Base-by-base conservation (phyloP, 2,113 vertebrate species). In the Mola mola region DNA sequence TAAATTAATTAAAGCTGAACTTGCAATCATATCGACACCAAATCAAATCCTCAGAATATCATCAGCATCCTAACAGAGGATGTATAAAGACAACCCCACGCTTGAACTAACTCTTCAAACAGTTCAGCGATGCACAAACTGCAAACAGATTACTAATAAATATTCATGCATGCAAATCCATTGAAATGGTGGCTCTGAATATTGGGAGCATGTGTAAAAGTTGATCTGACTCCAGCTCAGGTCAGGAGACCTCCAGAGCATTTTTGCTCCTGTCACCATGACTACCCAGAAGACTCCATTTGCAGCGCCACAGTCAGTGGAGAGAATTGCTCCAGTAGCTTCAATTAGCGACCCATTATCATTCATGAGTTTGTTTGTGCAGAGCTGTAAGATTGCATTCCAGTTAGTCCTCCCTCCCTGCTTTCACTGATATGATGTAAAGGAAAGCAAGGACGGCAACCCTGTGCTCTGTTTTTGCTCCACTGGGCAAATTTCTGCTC, bases 351-450 rank as follows among this genome's bases (percentile, higher is more conserved):
- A 34, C 17, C 57, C 38, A 81, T 89, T 89, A 88, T 85, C 86
- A 88, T 87, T 83, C 87, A 88, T 81, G 87, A 82, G 79, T 83
- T 84, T 86, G 83, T 84, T 81, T 88, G 74, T 82, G 78, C 80
- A 70, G 63, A 69, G 81, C 80, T 68, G 79, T 60, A 43, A 75
- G 81, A 84, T 61, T 80, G 73, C 70, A 82, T 77, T 81, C 49
- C 52, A 63, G 79, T 82, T 79, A 68, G 72, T 49, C 42, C 66
- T 53, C 51, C 58, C 63, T 49, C 37, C 48, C n/a, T n/a, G 42
- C 56, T 17, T 50, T 58, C 19, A 60, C 80, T 75, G 76, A 75
- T 63, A 50, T 55, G 51, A 75, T 6, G 50, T 43, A 53, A 34
- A 70, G 28, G 5, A 58, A 74, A 57, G 52, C 40, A 8, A 46